A percentile compares a stretch with the other conserved stretches of the same genome.
Evolutionary conservation across 2,113 vertebrate genomes (phyloP).

Genomic region (Siniperca knerii): DNA sequence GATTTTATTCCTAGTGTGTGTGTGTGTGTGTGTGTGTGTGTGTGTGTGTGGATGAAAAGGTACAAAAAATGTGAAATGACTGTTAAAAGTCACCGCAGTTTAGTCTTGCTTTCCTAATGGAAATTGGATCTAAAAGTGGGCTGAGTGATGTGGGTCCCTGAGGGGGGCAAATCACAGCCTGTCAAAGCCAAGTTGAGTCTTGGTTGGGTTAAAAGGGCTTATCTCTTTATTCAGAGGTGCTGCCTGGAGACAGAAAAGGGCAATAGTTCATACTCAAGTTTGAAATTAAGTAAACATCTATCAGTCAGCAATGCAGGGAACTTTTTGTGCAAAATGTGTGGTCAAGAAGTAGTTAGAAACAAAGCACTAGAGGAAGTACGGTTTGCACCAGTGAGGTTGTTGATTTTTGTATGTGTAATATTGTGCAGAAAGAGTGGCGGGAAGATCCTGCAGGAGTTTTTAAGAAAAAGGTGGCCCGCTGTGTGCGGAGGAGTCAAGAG

Average conservation of each 20-base stretch:
- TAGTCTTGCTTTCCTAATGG: not conserved
- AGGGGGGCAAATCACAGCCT: not conserved
- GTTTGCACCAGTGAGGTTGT: no score
- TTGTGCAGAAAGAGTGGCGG: conserved; percentile 86
- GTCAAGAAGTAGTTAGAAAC: not conserved
- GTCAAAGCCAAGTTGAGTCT: not conserved
- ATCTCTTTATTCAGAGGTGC: not conserved
- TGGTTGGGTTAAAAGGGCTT: not conserved
- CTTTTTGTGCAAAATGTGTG: not conserved
- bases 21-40: not conserved
- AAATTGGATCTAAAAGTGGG: conserved; percentile 6
- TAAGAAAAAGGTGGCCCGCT: conserved; percentile 86
- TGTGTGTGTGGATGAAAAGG: not conserved
- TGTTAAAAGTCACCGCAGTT: not conserved
- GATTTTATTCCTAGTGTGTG: not conserved
- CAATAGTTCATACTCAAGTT: not conserved
- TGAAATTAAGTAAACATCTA: not conserved
- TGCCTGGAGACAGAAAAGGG: not conserved
- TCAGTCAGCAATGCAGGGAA: not conserved
- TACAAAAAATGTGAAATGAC: not conserved
- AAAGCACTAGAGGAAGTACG: not conserved
- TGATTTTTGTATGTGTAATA: conserved; percentile 11
- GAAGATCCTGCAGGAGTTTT: conserved; percentile 86
- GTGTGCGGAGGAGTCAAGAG: conserved; percentile 87
- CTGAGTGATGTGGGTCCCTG: not conserved